A percentile compares a stretch with the other conserved stretches of the same genome.
Conservation (phyloP, 2,888 invertebrate genomes). For the Drosophila emarginata region DNA sequence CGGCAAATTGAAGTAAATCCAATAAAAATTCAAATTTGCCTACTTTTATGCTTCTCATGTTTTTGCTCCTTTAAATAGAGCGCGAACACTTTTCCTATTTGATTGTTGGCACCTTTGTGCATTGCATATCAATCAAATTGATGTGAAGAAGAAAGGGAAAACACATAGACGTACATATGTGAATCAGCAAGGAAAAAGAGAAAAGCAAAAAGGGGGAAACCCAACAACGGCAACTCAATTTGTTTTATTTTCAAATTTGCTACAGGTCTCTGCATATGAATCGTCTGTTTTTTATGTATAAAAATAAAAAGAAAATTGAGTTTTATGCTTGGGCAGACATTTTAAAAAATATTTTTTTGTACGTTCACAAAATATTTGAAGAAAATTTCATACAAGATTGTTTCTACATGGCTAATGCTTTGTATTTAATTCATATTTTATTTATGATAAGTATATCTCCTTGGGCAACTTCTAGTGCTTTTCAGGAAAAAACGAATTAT, state of each 20-base stretch:
- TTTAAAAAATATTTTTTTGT: not conserved
- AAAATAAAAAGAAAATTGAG: constrained; percentile 2
- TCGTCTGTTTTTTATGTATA: not conserved
- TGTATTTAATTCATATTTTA: not conserved
- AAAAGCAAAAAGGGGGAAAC: not conserved
- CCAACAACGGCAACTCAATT: constrained; percentile 3
- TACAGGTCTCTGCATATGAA: not conserved
- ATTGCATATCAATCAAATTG: constrained; percentile 6
- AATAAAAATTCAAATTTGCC: constrained; percentile 15
- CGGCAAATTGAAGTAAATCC: constrained; percentile 10
- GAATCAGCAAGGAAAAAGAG: not conserved
- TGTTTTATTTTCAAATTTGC: constrained; percentile 2
- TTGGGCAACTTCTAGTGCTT: not conserved
- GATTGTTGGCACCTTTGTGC: constrained; percentile 2
- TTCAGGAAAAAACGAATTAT: not conserved
- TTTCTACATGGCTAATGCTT: not conserved
- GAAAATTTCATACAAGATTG: not conserved
- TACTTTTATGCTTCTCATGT: not conserved
- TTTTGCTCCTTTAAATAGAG: constrained; percentile 2
- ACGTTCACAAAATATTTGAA: not conserved
- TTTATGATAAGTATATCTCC: not conserved
- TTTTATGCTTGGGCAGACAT: not conserved
- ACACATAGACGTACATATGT: not conserved
- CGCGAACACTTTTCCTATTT: not conserved
- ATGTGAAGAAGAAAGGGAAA: not conserved